Percentiles rank a stretch among this genome's conserved stretches.
These are phyloP conservation scores for Pogonomyrmex barbatus DNA, from an alignment of 1,140 invertebrate species.

Conservation along the genomic window DNA sequence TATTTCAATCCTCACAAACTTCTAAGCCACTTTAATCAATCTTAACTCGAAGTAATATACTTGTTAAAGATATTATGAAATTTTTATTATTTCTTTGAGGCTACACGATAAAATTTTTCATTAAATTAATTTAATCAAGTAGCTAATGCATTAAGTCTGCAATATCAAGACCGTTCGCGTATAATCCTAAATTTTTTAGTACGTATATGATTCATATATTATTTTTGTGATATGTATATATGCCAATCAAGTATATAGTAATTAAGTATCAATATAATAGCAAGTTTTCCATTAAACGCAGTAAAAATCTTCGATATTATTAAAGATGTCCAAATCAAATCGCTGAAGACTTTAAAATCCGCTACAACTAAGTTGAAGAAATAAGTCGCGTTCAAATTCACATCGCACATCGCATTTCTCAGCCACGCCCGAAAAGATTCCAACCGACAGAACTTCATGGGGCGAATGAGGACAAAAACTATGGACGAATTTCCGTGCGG, in stretches of 20 bases:
- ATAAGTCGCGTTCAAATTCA: constrained; percentile 28
- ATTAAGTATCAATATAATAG: background rate
- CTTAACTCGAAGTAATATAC: background rate
- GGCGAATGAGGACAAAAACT: constrained; percentile 41
- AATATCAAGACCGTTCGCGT: background rate
- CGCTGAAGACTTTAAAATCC: background rate
- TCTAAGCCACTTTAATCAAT: background rate
- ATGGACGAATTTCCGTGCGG: constrained; percentile 43
- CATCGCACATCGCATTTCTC: constrained; percentile 18
- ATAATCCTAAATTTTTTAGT: background rate
- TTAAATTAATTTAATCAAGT: background rate
- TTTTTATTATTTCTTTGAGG: background rate
- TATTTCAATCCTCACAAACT: background rate
- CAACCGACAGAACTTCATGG: constrained; percentile 40
- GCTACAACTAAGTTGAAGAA: constrained; percentile 1
- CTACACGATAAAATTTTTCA: background rate
- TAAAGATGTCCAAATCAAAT: background rate
- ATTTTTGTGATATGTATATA: background rate
- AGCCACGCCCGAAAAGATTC: constrained; percentile 9
- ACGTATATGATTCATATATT: background rate
- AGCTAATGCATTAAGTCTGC: background rate
- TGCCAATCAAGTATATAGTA: background rate
- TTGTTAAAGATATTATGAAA: background rate
- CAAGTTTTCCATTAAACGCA: background rate
- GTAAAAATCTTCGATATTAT: background rate